phyloP scores from a whole-genome alignment of 2,113 vertebrate species.

The Prunella fulvescens region DNA sequence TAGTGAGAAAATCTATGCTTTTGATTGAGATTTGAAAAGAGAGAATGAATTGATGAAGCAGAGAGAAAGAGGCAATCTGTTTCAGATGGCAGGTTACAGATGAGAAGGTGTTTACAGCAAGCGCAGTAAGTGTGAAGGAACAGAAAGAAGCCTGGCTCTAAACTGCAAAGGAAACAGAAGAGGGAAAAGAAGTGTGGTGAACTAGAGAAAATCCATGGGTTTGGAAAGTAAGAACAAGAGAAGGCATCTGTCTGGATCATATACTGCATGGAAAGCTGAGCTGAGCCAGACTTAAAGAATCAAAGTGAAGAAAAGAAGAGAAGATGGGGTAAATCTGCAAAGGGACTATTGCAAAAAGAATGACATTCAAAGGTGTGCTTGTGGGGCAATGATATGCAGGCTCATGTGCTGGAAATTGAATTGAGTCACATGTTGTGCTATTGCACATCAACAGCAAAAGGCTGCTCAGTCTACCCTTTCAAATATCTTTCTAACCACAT shows the following conservation, averaged over 20 bases:
- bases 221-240: background rate
- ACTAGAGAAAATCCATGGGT: background rate
- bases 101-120: conserved; percentile 14
- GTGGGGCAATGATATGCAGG: background rate
- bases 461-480: background rate
- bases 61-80: conserved; percentile 12
- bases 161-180: background rate
- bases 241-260: background rate
- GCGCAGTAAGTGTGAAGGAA: background rate
- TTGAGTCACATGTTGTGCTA: background rate
- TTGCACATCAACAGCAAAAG: background rate
- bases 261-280: background rate
- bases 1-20: conserved; percentile 3
- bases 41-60: background rate
- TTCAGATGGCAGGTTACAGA: conserved; percentile 31
- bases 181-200: background rate
- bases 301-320: background rate
- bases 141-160: background rate
- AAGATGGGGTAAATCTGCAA: background rate
- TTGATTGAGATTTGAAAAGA: background rate
- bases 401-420: background rate
- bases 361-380: background rate
- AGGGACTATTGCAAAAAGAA: background rate
- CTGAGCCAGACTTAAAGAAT: background rate
- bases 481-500: background rate